These are phyloP conservation scores for Agapornis canus DNA, from an alignment of 2,797 vertebrate species.

Conservation along the genomic window DNA sequence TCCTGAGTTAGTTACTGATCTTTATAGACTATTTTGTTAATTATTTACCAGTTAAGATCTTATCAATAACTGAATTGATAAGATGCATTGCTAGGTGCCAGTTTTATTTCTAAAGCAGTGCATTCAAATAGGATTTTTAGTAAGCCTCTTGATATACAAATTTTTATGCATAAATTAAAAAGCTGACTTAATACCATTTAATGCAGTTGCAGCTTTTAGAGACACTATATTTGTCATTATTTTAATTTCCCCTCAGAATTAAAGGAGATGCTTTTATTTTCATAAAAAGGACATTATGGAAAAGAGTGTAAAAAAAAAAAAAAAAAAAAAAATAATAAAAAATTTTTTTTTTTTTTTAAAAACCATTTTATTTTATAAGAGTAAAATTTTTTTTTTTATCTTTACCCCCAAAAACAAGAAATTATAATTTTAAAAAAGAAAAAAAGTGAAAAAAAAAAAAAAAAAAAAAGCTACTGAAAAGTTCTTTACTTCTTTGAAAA, in stretches of 20 bases:
- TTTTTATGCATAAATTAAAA: not conserved
- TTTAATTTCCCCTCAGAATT: not conserved
- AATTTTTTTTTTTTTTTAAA: too few species aligned
- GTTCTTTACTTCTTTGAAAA: not conserved
- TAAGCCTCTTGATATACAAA: not conserved
- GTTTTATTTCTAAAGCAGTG: not conserved
- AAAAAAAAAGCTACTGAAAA: not conserved
- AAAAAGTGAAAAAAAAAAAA: too few species aligned
- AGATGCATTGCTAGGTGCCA: rapidly evolving
- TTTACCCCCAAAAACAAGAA: too few species aligned
- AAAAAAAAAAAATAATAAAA: too few species aligned
- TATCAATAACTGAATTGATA: not conserved
- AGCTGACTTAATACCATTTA: not conserved
- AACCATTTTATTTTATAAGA: too few species aligned
- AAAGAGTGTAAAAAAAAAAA: not conserved
- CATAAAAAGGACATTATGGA: not conserved
- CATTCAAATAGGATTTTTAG: not conserved
- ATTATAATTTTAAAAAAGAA: too few species aligned
- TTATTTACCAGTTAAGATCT: not conserved
- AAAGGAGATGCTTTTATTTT: not conserved
- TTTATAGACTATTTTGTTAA: not conserved
- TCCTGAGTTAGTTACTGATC: not conserved
- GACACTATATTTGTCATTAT: not conserved
- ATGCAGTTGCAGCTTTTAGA: not conserved
- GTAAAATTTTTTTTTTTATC: too few species aligned